phyloP scores from a whole-genome alignment of 2,888 invertebrate genomes.

The Autographa pulchrina region DNA sequence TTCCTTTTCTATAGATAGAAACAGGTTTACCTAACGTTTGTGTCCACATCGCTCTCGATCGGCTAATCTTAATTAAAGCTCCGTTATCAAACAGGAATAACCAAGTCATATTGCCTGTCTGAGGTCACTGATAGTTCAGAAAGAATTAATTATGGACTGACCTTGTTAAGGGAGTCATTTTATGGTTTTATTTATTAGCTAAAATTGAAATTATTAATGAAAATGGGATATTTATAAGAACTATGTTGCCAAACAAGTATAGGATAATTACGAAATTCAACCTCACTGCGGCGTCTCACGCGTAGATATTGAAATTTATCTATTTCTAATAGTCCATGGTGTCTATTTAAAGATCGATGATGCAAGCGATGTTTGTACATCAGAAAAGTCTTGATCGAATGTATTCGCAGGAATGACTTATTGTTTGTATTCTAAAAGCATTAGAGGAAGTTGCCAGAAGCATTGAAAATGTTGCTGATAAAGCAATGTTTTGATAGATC shows the following conservation, averaged over 20 bases:
- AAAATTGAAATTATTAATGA: background rate
- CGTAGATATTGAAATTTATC: constrained; percentile 53
- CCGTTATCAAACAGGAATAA: constrained; percentile 37
- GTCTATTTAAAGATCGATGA: constrained; percentile 64
- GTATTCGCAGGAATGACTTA: constrained; percentile 54
- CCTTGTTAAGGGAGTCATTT: background rate
- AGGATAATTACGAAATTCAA: background rate
- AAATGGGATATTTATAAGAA: background rate
- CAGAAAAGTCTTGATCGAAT: constrained; percentile 54
- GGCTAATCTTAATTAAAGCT: constrained; percentile 42
- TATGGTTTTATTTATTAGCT: background rate
- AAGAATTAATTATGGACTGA: background rate
- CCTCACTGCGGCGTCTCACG: constrained; percentile 10
- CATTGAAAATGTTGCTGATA: constrained; percentile 41
- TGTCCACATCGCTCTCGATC: constrained; percentile 25
- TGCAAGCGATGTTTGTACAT: constrained; percentile 63
- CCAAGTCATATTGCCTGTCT: constrained; percentile 20
- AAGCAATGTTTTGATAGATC: constrained; percentile 25
- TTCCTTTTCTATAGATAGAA: constrained; percentile 23
- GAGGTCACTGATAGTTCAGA: constrained; percentile 17
- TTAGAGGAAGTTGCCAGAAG: constrained; percentile 41
- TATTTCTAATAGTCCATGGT: constrained; percentile 62
- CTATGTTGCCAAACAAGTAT: background rate
- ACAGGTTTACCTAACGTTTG: constrained; percentile 34
- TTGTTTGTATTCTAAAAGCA: constrained; percentile 50